phyloP scores from a whole-genome alignment of 2,797 vertebrate species.

The Toxotes lorentzi region DNA sequence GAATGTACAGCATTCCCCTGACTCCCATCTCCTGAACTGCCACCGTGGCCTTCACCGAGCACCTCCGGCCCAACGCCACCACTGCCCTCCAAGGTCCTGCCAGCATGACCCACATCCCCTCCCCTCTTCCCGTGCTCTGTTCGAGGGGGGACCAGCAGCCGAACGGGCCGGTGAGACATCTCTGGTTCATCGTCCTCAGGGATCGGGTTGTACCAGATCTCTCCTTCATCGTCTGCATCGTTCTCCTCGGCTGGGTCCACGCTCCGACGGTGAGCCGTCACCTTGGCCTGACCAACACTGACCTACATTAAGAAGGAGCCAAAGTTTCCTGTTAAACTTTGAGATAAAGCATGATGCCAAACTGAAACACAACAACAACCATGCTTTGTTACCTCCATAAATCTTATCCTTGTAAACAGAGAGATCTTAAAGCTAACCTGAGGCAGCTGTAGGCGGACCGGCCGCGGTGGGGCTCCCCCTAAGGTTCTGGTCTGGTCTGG shows the following conservation, averaged over 20 bases:
- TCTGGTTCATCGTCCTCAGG: slow-evolving; percentile 92
- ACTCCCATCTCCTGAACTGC: slow-evolving; percentile 68
- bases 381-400: not conserved
- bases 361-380: not conserved
- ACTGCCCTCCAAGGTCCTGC: slow-evolving; percentile 28
- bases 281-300: slow-evolving; percentile 45
- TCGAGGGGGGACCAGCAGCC: slow-evolving; percentile 55
- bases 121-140: slow-evolving; percentile 61
- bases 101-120: slow-evolving; percentile 42
- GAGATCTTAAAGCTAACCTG: slow-evolving; percentile 52
- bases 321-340: not conserved
- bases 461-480: slow-evolving; percentile 46
- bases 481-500: slow-evolving; percentile 76
- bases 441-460: slow-evolving; percentile 64
- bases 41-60: slow-evolving; percentile 31
- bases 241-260: slow-evolving; percentile 90
- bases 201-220: slow-evolving; percentile 99
- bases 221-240: slow-evolving; percentile 95
- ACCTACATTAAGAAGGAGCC: slow-evolving; percentile 42
- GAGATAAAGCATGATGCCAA: not conserved
- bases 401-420: not conserved
- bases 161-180: slow-evolving; percentile 41
- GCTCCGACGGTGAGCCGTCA: slow-evolving; percentile 41
- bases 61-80: slow-evolving; percentile 53
- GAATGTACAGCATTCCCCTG: slow-evolving; percentile 78